A percentile compares a stretch with the other conserved stretches of the same genome.
phyloP scores from a whole-genome alignment of 2,888 invertebrate species.

The Blastobasis adustella region DNA sequence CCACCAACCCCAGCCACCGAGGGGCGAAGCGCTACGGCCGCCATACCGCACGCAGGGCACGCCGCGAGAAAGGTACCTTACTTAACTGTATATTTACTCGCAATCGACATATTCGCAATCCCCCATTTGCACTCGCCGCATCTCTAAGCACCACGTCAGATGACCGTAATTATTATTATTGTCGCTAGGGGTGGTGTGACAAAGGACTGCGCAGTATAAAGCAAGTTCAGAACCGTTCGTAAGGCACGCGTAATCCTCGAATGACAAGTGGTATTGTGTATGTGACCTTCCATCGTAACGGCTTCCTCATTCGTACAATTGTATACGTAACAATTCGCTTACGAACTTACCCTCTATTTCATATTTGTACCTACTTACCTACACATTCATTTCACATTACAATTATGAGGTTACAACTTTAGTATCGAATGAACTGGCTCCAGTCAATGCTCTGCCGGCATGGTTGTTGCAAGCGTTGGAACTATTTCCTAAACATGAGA shows the following conservation, averaged over 20 bases:
- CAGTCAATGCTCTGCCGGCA: no score
- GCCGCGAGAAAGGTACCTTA: conserved; percentile 59
- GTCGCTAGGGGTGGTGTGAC: no score
- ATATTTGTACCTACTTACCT: no score
- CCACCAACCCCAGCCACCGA: conserved; percentile 48
- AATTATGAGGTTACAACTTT: no score
- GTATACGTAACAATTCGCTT: neutral
- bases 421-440: no score
- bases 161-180: no score
- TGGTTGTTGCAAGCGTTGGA: no score
- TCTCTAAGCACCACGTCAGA: no score
- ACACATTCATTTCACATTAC: no score
- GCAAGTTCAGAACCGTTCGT: neutral
- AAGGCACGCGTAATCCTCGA: conserved; percentile 34
- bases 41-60: conserved; percentile 59
- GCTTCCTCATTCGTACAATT: conserved; percentile 25
- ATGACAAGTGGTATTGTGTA: conserved; percentile 35
- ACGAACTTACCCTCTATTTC: no score
- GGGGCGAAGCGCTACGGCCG: conserved; percentile 51
- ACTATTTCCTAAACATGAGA: no score
- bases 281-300: conserved; percentile 53
- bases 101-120: neutral
- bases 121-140: no score
- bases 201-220: neutral
- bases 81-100: neutral